phyloP scores from a whole-genome alignment of 2,113 vertebrate genomes.

The Danio rerio region DNA sequence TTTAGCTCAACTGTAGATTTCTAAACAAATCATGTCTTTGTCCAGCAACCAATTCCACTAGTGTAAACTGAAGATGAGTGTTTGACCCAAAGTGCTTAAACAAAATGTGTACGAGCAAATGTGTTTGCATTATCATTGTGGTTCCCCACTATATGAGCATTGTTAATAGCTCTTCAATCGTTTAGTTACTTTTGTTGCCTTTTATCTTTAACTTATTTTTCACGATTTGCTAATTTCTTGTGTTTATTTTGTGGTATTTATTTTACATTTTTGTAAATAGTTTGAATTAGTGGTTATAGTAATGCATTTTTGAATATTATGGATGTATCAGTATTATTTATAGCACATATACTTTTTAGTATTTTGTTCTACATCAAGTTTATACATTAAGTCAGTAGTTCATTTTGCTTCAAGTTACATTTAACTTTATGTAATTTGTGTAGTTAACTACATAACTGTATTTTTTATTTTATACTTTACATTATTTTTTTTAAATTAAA shows the following conservation, averaged over 20 bases:
- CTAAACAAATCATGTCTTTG: constrained; percentile 5
- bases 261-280: background rate
- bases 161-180: background rate
- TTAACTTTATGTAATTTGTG: background rate
- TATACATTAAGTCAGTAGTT: too few species aligned
- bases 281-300: background rate
- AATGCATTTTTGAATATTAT: too few species aligned
- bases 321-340: too few species aligned
- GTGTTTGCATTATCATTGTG: background rate
- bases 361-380: background rate
- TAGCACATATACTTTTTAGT: too few species aligned
- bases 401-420: too few species aligned
- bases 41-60: background rate
- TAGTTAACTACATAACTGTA: background rate
- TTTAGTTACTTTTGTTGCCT: background rate
- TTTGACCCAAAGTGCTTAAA: background rate
- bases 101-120: background rate
- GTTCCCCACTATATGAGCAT: background rate
- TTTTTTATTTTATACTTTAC: background rate
- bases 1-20: constrained; percentile 1
- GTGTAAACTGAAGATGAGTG: background rate
- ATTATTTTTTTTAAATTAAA: too few species aligned
- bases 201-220: too few species aligned
- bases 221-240: too few species aligned
- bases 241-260: too few species aligned